Percentiles rank a stretch among this genome's conserved stretches.
phyloP scores from a whole-genome alignment of 2,797 vertebrate genomes.

The Megaceryle alcyon region DNA sequence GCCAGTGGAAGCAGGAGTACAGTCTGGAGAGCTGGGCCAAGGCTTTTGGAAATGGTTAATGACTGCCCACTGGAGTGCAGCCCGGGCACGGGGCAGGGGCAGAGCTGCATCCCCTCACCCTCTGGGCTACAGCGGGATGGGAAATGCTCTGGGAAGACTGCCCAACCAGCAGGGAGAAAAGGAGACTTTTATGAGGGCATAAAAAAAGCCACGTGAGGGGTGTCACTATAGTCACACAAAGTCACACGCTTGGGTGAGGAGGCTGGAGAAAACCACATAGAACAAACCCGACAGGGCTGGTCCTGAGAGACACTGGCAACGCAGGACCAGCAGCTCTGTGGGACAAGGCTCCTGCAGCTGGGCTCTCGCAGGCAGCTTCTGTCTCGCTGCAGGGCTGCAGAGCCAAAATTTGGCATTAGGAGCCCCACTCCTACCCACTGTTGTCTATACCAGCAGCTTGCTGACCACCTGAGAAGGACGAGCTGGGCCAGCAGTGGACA shows the following conservation, averaged over 20 bases:
- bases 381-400: background rate
- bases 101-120: background rate
- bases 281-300: accelerated
- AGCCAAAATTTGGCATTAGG: background rate
- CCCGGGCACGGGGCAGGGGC: background rate
- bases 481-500: background rate
- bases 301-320: background rate
- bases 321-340: background rate
- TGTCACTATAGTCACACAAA: background rate
- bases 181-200: background rate
- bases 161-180: background rate
- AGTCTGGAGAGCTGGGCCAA: background rate
- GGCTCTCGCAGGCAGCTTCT: background rate
- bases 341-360: background rate
- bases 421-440: background rate
- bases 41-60: background rate
- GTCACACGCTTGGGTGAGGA: accelerated
- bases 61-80: accelerated
- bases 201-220: background rate
- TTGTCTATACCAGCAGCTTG: background rate
- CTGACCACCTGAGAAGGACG: accelerated
- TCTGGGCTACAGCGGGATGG: background rate
- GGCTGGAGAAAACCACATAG: background rate
- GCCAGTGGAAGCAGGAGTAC: background rate
- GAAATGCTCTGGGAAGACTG: background rate